Evolutionary conservation across 2,113 vertebrate species (phyloP).

Genomic region (Petroica traversi): DNA sequence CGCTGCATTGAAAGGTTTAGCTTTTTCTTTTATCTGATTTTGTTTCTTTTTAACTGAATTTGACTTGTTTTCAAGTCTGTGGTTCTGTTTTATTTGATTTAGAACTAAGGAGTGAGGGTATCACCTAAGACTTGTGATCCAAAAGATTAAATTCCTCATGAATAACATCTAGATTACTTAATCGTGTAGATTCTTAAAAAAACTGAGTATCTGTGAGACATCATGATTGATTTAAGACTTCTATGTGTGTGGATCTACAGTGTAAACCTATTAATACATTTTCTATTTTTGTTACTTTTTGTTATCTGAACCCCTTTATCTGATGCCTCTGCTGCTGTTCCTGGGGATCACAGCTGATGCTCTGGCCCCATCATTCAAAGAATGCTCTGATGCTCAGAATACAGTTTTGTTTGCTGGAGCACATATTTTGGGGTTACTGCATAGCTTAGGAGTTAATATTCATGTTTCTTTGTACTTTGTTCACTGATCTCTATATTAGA

Average conservation of each 20-base stretch:
- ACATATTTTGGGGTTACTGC: not conserved
- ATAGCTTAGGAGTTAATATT: not conserved
- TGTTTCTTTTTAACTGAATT: not conserved
- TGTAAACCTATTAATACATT: not conserved
- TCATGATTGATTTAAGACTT: not conserved
- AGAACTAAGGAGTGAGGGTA: not conserved
- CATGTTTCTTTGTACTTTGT: not conserved
- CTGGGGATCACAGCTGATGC: not conserved
- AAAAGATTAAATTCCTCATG: not conserved
- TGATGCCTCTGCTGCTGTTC: not conserved
- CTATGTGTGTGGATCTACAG: not conserved
- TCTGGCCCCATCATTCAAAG: not conserved
- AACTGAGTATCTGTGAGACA: not conserved
- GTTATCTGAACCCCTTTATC: not conserved
- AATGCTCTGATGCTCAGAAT: not conserved
- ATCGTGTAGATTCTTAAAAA: not conserved
- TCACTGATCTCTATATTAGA: not conserved
- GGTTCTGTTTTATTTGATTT: not conserved
- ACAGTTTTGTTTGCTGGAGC: not conserved
- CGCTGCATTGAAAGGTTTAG: not conserved
- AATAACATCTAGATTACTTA: not conserved
- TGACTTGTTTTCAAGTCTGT: not conserved
- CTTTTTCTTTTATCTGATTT: not conserved
- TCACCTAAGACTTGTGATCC: not conserved
- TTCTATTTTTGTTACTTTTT: not conserved